phyloP scores from a whole-genome alignment of 2,113 vertebrate species.

The Stictonetta naevosa region DNA sequence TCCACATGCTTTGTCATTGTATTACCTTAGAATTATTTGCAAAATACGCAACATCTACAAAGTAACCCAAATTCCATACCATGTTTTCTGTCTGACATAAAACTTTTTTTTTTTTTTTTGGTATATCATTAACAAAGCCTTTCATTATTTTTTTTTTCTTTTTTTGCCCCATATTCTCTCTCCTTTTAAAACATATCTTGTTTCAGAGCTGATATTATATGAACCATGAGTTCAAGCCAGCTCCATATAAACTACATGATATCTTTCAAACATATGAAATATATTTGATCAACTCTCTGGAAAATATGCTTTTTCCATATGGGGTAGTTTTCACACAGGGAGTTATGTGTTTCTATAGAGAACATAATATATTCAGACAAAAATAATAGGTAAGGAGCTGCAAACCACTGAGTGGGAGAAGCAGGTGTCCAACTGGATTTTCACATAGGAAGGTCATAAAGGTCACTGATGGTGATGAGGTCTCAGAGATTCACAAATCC shows the following conservation, averaged over 20 bases:
- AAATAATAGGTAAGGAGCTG: slow-evolving; percentile 58
- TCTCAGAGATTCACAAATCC: slow-evolving; percentile 41
- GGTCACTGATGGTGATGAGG: slow-evolving; percentile 43
- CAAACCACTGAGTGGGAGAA: slow-evolving; percentile 44
- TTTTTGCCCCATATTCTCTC: background rate
- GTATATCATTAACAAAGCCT: background rate
- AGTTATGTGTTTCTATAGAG: slow-evolving; percentile 48
- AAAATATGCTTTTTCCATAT: slow-evolving; percentile 67
- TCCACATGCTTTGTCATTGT: slow-evolving; percentile 12
- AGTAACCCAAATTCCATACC: background rate
- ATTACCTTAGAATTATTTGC: background rate
- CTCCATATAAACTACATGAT: slow-evolving; percentile 32
- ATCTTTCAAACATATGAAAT: slow-evolving; percentile 60
- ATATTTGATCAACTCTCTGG: slow-evolving; percentile 48
- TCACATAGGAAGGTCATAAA: slow-evolving; percentile 16
- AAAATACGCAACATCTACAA: background rate
- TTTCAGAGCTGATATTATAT: slow-evolving; percentile 43
- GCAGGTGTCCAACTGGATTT: slow-evolving; percentile 62
- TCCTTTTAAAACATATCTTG: slow-evolving; percentile 15
- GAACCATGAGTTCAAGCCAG: slow-evolving; percentile 24
- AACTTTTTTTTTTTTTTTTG: background rate
- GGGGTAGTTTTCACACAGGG: slow-evolving; percentile 57
- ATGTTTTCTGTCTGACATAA: slow-evolving; percentile 19
- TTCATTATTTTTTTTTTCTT: background rate
- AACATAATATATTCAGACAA: slow-evolving; percentile 50